Conservation (phyloP, 2,113 vertebrate species). For the Pseudolaguvia tuberculata region DNA sequence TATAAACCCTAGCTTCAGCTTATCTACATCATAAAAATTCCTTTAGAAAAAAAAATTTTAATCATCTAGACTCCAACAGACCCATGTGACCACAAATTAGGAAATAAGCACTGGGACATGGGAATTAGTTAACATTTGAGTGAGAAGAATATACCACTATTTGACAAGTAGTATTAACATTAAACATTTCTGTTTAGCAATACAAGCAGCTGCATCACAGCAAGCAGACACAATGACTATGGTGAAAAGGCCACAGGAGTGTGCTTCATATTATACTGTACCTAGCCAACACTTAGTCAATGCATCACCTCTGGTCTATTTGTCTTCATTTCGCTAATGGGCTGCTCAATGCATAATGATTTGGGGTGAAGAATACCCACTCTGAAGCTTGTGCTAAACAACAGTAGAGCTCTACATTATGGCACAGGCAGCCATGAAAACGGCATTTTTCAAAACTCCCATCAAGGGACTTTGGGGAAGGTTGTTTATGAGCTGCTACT, state of each 20-base stretch:
- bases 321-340: conserved; percentile 74
- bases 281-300: conserved; percentile 65
- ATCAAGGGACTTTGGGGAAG: conserved; percentile 35
- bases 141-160: conserved; percentile 11
- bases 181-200: conserved; percentile 4
- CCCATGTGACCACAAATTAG: too few species aligned
- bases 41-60: too few species aligned
- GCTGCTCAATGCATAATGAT: conserved; percentile 78
- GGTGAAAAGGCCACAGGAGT: conserved; percentile 45
- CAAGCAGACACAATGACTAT: conserved; percentile 29
- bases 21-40: too few species aligned
- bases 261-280: conserved; percentile 53
- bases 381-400: conserved; percentile 65
- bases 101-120: too few species aligned
- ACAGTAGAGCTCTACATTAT: conserved; percentile 59
- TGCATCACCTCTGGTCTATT: conserved; percentile 58
- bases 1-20: not conserved
- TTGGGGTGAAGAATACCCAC: conserved; percentile 67
- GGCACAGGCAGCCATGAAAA: conserved; percentile 51
- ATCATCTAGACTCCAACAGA: too few species aligned
- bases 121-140: not conserved
- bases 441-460: conserved; percentile 60
- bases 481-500: conserved; percentile 32
- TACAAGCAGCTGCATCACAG: conserved; percentile 16
- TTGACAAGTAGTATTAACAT: not conserved